A percentile compares a stretch with the other conserved stretches of the same genome.
These are phyloP conservation scores for Ciconia maguari DNA, from an alignment of 2,113 vertebrate genomes.

Conservation along the genomic window DNA sequence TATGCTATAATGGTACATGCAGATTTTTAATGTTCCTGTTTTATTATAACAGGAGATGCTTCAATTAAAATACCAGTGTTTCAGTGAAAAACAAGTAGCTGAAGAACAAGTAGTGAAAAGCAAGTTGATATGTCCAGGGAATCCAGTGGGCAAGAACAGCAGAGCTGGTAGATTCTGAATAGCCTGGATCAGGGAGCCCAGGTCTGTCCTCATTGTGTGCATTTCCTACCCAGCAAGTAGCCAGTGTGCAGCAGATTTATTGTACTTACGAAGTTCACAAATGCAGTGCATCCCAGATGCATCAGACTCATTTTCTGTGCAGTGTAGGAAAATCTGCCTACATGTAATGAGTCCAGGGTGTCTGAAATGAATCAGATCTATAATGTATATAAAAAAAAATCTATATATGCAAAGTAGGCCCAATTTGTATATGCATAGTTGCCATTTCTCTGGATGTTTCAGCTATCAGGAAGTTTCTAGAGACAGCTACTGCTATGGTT, in stretches of 20 bases:
- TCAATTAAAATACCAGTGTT: not conserved
- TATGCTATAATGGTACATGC: not conserved
- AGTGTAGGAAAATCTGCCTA: constrained; percentile 32
- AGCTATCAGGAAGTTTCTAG: not conserved
- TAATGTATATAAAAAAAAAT: not conserved
- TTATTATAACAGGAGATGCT: not conserved
- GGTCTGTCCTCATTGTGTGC: not conserved
- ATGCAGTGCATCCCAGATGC: not conserved
- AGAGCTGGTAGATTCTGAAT: not conserved
- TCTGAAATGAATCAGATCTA: constrained; percentile 45
- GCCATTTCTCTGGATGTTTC: not conserved
- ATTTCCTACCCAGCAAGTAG: not conserved
- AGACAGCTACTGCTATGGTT: not conserved
- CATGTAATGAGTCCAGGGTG: not conserved
- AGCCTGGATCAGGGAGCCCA: not conserved
- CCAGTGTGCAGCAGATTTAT: not conserved
- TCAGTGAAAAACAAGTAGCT: not conserved
- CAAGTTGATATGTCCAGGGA: not conserved
- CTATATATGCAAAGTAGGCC: not conserved
- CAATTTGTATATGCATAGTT: not conserved
- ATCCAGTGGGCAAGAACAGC: not conserved
- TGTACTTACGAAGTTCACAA: not conserved
- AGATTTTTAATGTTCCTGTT: not conserved
- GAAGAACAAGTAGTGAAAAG: not conserved
- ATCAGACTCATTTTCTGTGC: not conserved